Percentiles rank a stretch among this genome's conserved stretches.
phyloP scores from a whole-genome alignment of 2,113 vertebrate genomes.

The Pontoporia blainvillei region DNA sequence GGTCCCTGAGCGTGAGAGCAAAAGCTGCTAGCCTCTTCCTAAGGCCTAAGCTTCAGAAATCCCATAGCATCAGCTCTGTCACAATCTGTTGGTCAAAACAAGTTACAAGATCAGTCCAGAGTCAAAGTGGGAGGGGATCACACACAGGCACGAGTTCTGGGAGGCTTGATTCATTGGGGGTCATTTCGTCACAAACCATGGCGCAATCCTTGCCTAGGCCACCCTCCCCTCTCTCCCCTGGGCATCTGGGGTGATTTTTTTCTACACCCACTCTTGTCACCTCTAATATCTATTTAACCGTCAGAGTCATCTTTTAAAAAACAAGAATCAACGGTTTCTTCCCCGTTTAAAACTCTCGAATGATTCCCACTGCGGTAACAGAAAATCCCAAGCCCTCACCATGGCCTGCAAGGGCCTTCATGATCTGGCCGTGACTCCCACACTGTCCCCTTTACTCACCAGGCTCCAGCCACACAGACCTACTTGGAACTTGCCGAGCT shows the following conservation, averaged over 20 bases:
- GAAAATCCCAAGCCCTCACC: neutral
- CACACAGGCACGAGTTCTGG: neutral
- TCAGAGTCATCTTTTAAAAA: neutral
- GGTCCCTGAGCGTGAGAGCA: neutral
- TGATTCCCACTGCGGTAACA: neutral
- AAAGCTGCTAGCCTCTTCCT: neutral
- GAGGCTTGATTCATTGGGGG: neutral
- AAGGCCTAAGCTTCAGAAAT: neutral
- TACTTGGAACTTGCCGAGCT: neutral
- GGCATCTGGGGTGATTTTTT: neutral
- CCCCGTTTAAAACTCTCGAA: neutral
- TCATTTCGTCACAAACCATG: neutral
- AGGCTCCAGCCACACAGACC: neutral
- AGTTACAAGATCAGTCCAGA: neutral
- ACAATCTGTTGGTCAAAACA: neutral
- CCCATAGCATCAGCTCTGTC: neutral
- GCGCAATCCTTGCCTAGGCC: neutral
- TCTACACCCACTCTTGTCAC: neutral
- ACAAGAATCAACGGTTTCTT: neutral
- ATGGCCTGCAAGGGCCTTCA: neutral
- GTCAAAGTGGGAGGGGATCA: neutral
- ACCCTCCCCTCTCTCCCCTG: neutral
- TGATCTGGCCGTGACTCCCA: neutral
- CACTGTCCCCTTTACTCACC: neutral
- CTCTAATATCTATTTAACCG: neutral